These are phyloP conservation scores for Clepsis dumicolana DNA, from an alignment of 2,888 invertebrate genomes.

Conservation along the genomic window DNA sequence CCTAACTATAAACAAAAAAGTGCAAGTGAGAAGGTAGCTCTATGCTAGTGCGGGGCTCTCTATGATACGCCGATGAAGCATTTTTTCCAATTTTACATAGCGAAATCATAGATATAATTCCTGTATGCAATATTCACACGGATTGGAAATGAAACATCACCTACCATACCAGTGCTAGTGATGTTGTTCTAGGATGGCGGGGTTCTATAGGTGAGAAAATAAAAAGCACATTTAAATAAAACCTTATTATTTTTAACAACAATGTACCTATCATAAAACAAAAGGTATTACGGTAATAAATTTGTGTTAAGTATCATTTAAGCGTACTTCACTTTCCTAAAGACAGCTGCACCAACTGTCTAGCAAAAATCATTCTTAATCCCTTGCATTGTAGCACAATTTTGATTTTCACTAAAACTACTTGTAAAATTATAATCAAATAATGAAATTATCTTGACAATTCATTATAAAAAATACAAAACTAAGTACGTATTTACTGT, in stretches of 20 bases:
- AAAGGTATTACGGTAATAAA: conserved; percentile 46
- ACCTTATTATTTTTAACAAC: conserved; percentile 77
- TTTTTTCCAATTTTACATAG: too few relatives aligned
- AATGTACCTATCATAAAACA: conserved; percentile 73
- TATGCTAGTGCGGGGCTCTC: too few relatives aligned
- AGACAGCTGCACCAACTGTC: conserved; percentile 16
- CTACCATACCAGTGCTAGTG: too few relatives aligned
- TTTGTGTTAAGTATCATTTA: conserved; percentile 34
- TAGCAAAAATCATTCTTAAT: conserved; percentile 18
- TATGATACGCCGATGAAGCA: too few relatives aligned
- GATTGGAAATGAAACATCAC: too few relatives aligned
- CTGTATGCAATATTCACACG: too few relatives aligned
- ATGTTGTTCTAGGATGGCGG: too few relatives aligned
- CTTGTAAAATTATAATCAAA: background rate
- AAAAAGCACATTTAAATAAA: conserved; percentile 60
- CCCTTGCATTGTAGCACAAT: conserved; percentile 7
- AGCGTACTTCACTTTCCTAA: conserved; percentile 28
- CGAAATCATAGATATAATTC: too few relatives aligned
- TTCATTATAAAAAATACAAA: conserved; percentile 36
- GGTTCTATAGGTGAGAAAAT: conserved; percentile 45
- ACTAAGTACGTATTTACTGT: conserved; percentile 32
- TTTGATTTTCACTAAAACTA: conserved; percentile 8
- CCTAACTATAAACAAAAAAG: too few relatives aligned
- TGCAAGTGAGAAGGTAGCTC: too few relatives aligned
- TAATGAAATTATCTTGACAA: conserved; percentile 22